These are phyloP conservation scores for Ptychobarbus kaznakovi DNA, from an alignment of 2,797 vertebrate genomes.

Conservation along the genomic window DNA sequence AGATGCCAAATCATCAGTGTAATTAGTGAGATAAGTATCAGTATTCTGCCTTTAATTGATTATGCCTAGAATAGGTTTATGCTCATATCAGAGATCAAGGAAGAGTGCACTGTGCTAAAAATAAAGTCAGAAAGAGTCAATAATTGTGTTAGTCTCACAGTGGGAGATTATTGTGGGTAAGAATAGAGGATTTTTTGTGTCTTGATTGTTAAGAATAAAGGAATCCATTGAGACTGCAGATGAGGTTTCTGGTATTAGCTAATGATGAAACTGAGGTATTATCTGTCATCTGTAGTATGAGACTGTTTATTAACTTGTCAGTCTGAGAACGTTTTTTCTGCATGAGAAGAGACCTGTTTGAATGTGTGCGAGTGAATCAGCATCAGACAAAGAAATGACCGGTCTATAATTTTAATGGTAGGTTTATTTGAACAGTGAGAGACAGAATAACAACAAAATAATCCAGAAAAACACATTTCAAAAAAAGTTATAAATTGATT, in stretches of 20 bases:
- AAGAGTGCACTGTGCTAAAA: constrained; percentile 8
- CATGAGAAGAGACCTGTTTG: not conserved
- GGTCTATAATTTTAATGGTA: too few relatives aligned
- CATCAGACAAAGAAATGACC: too few relatives aligned
- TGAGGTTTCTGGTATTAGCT: constrained; percentile 10
- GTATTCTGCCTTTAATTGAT: not conserved
- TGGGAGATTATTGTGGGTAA: constrained; percentile 3
- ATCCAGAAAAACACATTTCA: too few relatives aligned
- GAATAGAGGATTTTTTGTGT: constrained; percentile 37
- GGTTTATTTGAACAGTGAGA: too few relatives aligned
- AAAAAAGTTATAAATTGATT: too few relatives aligned
- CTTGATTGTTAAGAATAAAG: not conserved
- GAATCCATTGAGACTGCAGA: constrained; percentile 10
- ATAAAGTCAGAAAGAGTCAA: constrained; percentile 10
- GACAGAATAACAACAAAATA: too few relatives aligned
- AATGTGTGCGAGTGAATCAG: not conserved
- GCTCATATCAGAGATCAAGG: not conserved
- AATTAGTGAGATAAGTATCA: not conserved
- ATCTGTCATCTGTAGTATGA: not conserved
- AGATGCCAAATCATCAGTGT: not conserved
- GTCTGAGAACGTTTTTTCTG: not conserved
- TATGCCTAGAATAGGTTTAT: not conserved
- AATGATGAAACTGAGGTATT: constrained; percentile 8
- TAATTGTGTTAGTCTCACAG: constrained; percentile 13
- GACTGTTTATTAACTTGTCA: constrained; percentile 14